A percentile compares a stretch with the other conserved stretches of the same genome.
These are phyloP conservation scores for Ceriagrion tenellum DNA, from an alignment of 2,888 invertebrate genomes.

Conservation along the genomic window DNA sequence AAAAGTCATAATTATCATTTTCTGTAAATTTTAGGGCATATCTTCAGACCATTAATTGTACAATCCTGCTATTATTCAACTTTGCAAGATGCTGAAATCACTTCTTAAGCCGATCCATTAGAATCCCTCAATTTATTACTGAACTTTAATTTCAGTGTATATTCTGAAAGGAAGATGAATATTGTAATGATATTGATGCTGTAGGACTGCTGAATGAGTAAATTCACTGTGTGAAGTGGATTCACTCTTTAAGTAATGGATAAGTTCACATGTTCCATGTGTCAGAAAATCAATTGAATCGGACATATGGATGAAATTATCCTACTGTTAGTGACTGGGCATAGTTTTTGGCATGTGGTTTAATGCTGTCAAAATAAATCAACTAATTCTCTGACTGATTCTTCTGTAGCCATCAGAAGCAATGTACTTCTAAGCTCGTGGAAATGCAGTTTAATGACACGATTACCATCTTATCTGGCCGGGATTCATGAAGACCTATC, in stretches of 20 bases:
- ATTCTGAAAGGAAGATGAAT: slow-evolving; percentile 15
- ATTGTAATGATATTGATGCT: background rate
- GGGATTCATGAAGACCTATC: slow-evolving; percentile 20
- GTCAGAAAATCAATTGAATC: background rate
- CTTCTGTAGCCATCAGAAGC: slow-evolving; percentile 52
- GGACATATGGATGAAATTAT: slow-evolving; percentile 15
- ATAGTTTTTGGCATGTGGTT: slow-evolving; percentile 46
- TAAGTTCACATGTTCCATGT: background rate
- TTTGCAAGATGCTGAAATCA: background rate
- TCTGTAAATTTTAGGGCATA: background rate
- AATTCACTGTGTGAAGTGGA: background rate
- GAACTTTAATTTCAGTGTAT: background rate
- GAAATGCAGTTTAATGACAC: slow-evolving; percentile 40
- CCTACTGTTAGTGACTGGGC: background rate
- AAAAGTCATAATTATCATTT: background rate
- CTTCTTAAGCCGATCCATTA: background rate
- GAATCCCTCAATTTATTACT: background rate
- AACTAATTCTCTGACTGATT: background rate
- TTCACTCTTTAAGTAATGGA: background rate
- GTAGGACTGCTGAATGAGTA: background rate
- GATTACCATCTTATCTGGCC: slow-evolving; percentile 39
- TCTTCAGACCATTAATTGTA: background rate
- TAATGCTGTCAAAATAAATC: background rate
- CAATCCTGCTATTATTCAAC: background rate
- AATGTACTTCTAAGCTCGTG: slow-evolving; percentile 42